Evolutionary conservation across 2,797 vertebrate genomes (phyloP).

Genomic region (Bovichtus diacanthus): DNA sequence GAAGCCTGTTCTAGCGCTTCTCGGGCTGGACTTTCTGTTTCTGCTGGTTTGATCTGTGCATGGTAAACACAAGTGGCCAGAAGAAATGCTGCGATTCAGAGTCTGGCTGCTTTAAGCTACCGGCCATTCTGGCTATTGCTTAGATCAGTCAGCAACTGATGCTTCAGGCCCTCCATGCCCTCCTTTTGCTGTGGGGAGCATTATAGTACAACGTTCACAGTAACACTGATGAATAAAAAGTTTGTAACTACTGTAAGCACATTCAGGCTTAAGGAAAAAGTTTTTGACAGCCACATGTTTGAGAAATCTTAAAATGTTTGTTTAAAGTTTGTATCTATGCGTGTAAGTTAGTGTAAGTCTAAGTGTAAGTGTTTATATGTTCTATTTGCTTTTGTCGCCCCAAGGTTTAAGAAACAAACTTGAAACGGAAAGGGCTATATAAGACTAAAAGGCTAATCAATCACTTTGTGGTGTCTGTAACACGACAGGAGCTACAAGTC

Average conservation of each 20-base stretch:
- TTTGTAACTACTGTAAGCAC: conserved; percentile 14
- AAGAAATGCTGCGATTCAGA: conserved; percentile 22
- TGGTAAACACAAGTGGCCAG: conserved; percentile 10
- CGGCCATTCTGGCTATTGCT: not conserved
- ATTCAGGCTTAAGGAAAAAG: conserved; percentile 11
- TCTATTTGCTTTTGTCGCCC: not conserved
- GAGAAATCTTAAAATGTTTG: not conserved
- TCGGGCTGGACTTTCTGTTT: not conserved
- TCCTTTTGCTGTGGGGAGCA: conserved; percentile 19
- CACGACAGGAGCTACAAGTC: not conserved
- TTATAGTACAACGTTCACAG: conserved; percentile 43
- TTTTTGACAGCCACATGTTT: not conserved
- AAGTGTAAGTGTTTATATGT: not conserved
- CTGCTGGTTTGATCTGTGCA: conserved; percentile 16
- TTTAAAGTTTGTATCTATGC: conserved; percentile 7
- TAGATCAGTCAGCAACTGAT: conserved; percentile 26
- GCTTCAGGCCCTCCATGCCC: conserved; percentile 36
- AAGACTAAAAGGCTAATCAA: not conserved
- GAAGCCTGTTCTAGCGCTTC: conserved; percentile 17
- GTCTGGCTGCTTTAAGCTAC: conserved; percentile 31
- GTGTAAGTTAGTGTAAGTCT: not conserved
- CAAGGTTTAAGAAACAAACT: not conserved
- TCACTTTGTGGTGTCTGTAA: conserved; percentile 28
- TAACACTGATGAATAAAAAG: conserved; percentile 19
- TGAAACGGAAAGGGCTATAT: not conserved